Conservation (phyloP, 1,140 invertebrate species). For the Chelonus insularis region DNA sequence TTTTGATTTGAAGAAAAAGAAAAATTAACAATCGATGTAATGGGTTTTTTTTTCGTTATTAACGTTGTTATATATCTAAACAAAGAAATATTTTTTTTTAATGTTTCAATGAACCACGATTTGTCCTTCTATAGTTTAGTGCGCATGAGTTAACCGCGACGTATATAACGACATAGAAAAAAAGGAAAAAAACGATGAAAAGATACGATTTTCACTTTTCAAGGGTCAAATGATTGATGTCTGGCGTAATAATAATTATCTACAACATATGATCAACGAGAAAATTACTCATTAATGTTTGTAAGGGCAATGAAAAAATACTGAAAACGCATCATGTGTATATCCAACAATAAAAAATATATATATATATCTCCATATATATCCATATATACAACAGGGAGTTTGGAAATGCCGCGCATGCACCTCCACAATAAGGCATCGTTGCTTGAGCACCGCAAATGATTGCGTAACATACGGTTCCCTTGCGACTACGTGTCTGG, state of each 20-base stretch:
- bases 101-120: neutral
- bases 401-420: conserved; percentile 38
- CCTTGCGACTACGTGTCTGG: conserved; percentile 11
- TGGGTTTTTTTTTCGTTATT: too few relatives aligned
- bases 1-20: too few relatives aligned
- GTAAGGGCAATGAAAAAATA: conserved; percentile 28
- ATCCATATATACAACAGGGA: too few relatives aligned
- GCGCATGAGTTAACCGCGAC: conserved; percentile 3
- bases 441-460: conserved; percentile 33
- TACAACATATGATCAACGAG: neutral
- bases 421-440: conserved; percentile 29
- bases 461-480: conserved; percentile 31
- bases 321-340: conserved; percentile 31
- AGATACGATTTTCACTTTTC: conserved; percentile 41
- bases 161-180: neutral
- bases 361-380: too few relatives aligned
- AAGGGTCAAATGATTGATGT: conserved; percentile 32
- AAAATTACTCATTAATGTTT: conserved; percentile 31
- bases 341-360: too few relatives aligned
- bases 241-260: conserved; percentile 1
- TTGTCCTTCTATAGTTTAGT: conserved; percentile 11
- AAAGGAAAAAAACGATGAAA: neutral
- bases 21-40: too few relatives aligned
- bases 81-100: neutral
- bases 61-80: neutral